Conservation (phyloP, 2,888 invertebrate genomes). For the Cerastoderma edule region DNA sequence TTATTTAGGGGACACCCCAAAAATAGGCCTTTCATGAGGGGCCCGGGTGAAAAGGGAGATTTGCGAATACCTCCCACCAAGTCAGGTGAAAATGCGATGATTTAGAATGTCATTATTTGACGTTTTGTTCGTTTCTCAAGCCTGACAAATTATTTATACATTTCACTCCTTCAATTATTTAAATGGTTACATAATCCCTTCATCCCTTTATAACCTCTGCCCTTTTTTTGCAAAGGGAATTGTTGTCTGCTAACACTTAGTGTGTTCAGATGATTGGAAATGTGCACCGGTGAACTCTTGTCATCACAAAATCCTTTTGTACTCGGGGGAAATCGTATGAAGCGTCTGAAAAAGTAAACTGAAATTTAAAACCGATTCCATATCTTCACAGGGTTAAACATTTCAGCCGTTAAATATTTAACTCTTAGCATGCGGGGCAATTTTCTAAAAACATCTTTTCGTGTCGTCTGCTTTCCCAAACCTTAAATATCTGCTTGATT, state of each 20-base stretch:
- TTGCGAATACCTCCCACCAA: conserved; percentile 19
- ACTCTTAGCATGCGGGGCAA: too few species aligned
- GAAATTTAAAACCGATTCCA: conserved; percentile 18
- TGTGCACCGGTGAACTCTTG: conserved; percentile 22
- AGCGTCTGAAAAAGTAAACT: conserved; percentile 11
- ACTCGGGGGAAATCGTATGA: background rate
- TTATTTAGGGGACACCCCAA: background rate
- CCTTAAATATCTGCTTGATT: too few species aligned
- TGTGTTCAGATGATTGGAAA: conserved; percentile 12
- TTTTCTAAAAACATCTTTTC: too few species aligned
- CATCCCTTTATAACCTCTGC: too few species aligned
- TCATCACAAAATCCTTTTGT: conserved; percentile 19
- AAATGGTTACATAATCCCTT: conserved; percentile 19
- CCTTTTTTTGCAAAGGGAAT: too few species aligned
- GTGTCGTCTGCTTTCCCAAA: too few species aligned
- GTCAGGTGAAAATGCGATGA: conserved; percentile 14
- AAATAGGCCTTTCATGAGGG: too few species aligned
- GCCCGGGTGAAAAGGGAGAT: conserved; percentile 11
- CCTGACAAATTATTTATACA: conserved; percentile 20
- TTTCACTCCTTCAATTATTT: conserved; percentile 18
- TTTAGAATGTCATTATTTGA: conserved; percentile 18
- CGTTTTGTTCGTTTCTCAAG: conserved; percentile 4
- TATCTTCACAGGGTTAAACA: conserved; percentile 21
- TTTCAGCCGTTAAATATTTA: background rate
- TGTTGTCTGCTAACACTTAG: conserved; percentile 23